Percentiles rank a stretch among this genome's conserved stretches.
phyloP scores from a whole-genome alignment of 2,113 vertebrate species.

The Antechinus stuartii region DNA sequence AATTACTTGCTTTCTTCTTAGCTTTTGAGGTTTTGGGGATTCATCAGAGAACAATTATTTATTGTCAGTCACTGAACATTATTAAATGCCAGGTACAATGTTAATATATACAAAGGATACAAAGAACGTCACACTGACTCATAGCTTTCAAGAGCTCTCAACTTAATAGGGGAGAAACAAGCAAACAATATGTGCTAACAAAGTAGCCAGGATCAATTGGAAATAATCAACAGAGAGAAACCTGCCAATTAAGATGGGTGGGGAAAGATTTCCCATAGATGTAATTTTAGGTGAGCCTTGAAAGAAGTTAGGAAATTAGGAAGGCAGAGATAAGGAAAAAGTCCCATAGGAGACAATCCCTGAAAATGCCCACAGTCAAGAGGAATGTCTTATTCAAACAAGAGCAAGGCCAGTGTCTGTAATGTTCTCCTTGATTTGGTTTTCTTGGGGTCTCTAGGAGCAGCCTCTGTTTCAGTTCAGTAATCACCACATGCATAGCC shows the following conservation, averaged over 20 bases:
- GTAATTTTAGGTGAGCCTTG: neutral
- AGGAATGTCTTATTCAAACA: neutral
- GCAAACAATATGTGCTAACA: neutral
- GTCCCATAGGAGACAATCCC: neutral
- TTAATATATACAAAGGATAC: neutral
- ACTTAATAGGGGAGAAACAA: neutral
- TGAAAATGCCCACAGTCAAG: neutral
- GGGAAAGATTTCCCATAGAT: neutral
- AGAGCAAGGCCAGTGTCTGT: neutral
- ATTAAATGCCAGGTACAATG: neutral
- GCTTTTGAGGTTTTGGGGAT: neutral
- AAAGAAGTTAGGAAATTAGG: too few species aligned
- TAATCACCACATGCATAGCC: too few species aligned
- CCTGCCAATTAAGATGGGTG: neutral
- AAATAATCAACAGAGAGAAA: neutral
- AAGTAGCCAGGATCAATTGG: neutral
- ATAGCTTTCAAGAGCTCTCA: neutral
- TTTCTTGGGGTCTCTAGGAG: too few species aligned
- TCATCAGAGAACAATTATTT: neutral
- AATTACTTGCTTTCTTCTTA: neutral
- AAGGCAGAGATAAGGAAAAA: neutral
- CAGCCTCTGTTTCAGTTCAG: too few species aligned
- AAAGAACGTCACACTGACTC: neutral
- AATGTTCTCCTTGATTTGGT: too few species aligned
- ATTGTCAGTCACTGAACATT: neutral